phyloP scores from a whole-genome alignment of 2,888 invertebrate genomes.

The Agriopis leucophaearia region DNA sequence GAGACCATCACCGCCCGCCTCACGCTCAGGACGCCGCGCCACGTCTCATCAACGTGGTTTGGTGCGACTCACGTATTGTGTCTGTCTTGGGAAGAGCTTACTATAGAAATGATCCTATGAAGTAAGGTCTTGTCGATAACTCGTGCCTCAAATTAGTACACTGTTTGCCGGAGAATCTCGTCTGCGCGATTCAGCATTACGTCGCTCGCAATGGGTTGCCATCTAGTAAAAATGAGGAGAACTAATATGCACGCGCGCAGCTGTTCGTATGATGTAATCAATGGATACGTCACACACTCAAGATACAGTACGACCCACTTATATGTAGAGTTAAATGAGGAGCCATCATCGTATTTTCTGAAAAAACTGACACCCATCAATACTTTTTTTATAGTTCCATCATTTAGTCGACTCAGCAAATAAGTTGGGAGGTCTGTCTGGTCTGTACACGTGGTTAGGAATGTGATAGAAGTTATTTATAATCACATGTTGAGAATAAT shows the following conservation, averaged over 20 bases:
- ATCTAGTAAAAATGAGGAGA: not conserved
- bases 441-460: too few relatives aligned
- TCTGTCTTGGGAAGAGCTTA: constrained; percentile 19
- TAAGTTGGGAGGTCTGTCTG: too few relatives aligned
- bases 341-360: too few relatives aligned
- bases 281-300: not conserved
- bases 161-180: not conserved
- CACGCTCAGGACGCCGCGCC: constrained; percentile 4
- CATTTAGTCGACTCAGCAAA: too few relatives aligned
- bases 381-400: too few relatives aligned
- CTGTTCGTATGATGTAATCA: not conserved
- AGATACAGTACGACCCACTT: too few relatives aligned
- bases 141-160: not conserved
- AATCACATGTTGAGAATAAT: too few relatives aligned
- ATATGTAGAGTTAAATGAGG: too few relatives aligned
- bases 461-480: too few relatives aligned
- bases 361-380: too few relatives aligned
- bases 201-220: not conserved
- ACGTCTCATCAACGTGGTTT: constrained; percentile 15
- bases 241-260: constrained; percentile 1
- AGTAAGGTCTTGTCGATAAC: constrained; percentile 4
- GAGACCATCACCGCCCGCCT: constrained; percentile 16
- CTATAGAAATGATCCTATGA: constrained; percentile 18
- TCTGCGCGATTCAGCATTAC: constrained; percentile 1
- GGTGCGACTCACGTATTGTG: constrained; percentile 14